Base-by-base conservation (phyloP, 2,113 vertebrate genomes). In the Smithornis capensis region DNA sequence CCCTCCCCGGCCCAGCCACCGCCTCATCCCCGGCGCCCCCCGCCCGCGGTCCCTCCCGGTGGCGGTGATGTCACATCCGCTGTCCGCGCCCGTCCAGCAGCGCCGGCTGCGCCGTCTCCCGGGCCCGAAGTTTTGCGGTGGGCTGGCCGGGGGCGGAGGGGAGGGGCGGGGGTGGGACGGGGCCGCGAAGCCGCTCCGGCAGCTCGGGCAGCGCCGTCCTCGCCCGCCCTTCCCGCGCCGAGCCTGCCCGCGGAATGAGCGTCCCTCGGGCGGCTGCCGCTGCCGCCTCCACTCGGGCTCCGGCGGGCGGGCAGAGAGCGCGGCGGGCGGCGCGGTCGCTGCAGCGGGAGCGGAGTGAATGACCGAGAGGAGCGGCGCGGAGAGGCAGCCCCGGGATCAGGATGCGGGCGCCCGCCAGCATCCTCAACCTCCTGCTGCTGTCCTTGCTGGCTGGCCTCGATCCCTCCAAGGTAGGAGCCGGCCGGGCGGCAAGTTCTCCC, bases 381-480 rank as follows among this genome's bases (percentile, higher is more conserved):
- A 78, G 65, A 75, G 56, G 83, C 94, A 91, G 83, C 90, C 95
- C 94, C 96, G 96, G 95, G 81, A 96, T 92, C 98, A 99, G 97
- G 95, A 99, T 99, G 99, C 98, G 97, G 98, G 96, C 98, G 96
- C 97, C 98, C 91, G 97, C 98, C 97, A 97, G 77, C 86, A 94
- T 98, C 62, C 96, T 98, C 96, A 98, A 98, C 95, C 98, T 99
- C 79, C 97, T 99, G 83, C 98, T 98, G 92, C 97, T 98, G 93
- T 98, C 98, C 90, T 93, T 98, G 96, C 95, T 99, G 92, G 98
- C 98, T 95, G 98, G 98, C 97, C 97, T 99, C 88, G 98, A 98
- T 28, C 98, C 98, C 56, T 98, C 99, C 38, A 98, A 99, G 99
- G 99, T 99, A 98, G 96, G 98, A 90, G 88, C n/a, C 56, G 64